Conservation (phyloP, 2,888 invertebrate genomes). For the Troides oblongomaculatus region DNA sequence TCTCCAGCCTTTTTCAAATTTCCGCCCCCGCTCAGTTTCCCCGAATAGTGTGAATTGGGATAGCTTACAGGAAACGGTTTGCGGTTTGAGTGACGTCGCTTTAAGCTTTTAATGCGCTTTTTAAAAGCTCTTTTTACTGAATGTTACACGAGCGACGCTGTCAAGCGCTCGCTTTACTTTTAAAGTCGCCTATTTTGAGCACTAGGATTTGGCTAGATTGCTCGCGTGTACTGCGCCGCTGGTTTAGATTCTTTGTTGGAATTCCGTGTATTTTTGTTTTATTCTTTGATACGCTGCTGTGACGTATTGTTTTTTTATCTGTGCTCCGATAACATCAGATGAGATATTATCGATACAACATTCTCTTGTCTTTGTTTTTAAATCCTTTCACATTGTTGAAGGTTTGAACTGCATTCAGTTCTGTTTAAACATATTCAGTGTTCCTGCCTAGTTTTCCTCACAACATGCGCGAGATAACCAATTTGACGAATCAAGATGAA, state of each 20-base stretch:
- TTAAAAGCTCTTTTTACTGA: constrained; percentile 39
- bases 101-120: constrained; percentile 57
- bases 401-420: too few species aligned
- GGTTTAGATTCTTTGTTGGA: constrained; percentile 37
- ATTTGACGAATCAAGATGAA: too few species aligned
- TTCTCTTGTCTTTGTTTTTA: too few species aligned
- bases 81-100: constrained; percentile 49
- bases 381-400: too few species aligned
- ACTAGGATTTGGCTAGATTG: constrained; percentile 57
- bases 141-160: constrained; percentile 53
- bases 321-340: too few species aligned
- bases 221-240: constrained; percentile 53
- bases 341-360: too few species aligned
- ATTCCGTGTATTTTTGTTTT: too few species aligned
- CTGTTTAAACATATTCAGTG: too few species aligned
- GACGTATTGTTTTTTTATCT: too few species aligned
- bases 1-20: constrained; percentile 36
- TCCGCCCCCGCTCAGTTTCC: constrained; percentile 34
- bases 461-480: too few species aligned
- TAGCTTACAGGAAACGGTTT: constrained; percentile 41
- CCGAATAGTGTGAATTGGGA: constrained; percentile 54
- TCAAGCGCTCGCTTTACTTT: constrained; percentile 39
- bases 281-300: too few species aligned
- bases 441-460: too few species aligned
- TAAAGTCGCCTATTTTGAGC: constrained; percentile 42